Evolutionary conservation across 2,797 vertebrate species (phyloP), one percentile per base, ranked within the genome.

Genomic region (Stomatorhinus walkeri): DNA sequence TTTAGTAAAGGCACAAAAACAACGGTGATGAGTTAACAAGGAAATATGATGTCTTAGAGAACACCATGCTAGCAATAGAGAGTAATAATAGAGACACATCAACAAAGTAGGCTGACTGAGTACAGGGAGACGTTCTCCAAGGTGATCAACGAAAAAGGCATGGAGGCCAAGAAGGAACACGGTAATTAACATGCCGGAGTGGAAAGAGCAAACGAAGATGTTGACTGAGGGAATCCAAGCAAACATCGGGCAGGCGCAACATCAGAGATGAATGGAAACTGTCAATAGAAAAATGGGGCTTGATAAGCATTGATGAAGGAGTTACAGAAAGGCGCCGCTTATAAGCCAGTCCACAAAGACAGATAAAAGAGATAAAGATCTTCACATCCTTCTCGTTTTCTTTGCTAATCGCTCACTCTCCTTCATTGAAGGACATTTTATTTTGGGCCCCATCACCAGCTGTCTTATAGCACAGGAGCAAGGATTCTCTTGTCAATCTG

Each of bases 231-330:
- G 36, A 64, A 14, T 91, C 48, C 88, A 90, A 91, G 93, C 90
- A 88, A 89, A 61, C 40, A 43, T 85, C 76, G 32, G 9, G 49
- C 84, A 79, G n/a, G 22, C 54, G 19, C 9, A 59, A 88, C 76
- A 28, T 51, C 14, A 59, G 87, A 72, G 76, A 90, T 64, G 79
- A 56, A 88, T 81, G 48, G 43, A 56, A 88, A 56, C 16, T 12
- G 79, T 24, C 84, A 84, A 86, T 51, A 89, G 51, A 88, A 32
- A 48, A 48, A 90, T 68, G 51, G 19, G 51, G 16, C 85, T 90
- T 90, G 91, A 94, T 94, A 92, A 90, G 93, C 94, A 90, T 91
- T 40, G 90, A 89, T 92, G 91, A 94, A 32, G 83, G 92, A 88
- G 92, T 93, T 92, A 91, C 87, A 92, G 93, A 94, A 95, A 87